Conservation (phyloP, 1,140 invertebrate genomes). For the Sycophila sp. region DNA sequence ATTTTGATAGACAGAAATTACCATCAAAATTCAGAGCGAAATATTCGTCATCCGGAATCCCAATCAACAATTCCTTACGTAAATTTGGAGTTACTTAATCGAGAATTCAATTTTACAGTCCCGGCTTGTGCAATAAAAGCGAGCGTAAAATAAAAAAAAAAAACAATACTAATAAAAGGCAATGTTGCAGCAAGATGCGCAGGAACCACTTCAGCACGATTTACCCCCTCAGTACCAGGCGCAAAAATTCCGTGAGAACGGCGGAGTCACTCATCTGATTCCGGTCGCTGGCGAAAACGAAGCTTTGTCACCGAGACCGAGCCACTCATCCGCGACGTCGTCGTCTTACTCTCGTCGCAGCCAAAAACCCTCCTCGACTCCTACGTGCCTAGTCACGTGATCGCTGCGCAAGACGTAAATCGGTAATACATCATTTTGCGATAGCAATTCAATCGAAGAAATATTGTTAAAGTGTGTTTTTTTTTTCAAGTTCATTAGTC, state of each 20-base stretch:
- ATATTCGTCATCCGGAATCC: too few relatives aligned
- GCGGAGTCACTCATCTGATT: slow-evolving; percentile 39
- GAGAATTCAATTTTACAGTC: too few relatives aligned
- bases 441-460: too few relatives aligned
- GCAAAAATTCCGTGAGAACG: slow-evolving; percentile 50
- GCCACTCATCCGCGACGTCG: slow-evolving; percentile 34
- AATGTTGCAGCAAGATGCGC: neutral
- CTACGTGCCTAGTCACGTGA: slow-evolving; percentile 60
- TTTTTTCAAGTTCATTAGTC: too few relatives aligned
- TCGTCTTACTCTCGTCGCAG: slow-evolving; percentile 29
- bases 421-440: slow-evolving; percentile 47
- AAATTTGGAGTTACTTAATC: too few relatives aligned
- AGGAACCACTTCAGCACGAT: neutral
- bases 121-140: too few relatives aligned
- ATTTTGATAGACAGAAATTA: too few relatives aligned
- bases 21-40: too few relatives aligned
- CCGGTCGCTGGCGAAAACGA: slow-evolving; percentile 47
- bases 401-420: slow-evolving; percentile 57
- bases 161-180: too few relatives aligned
- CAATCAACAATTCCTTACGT: too few relatives aligned
- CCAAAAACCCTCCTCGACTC: slow-evolving; percentile 60
- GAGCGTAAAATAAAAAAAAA: too few relatives aligned
- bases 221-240: slow-evolving; percentile 49
- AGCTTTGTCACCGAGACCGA: slow-evolving; percentile 41
- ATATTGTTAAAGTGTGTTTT: too few relatives aligned